Evolutionary conservation across 2,888 invertebrate genomes (phyloP).

Genomic region (Amiota communis): DNA sequence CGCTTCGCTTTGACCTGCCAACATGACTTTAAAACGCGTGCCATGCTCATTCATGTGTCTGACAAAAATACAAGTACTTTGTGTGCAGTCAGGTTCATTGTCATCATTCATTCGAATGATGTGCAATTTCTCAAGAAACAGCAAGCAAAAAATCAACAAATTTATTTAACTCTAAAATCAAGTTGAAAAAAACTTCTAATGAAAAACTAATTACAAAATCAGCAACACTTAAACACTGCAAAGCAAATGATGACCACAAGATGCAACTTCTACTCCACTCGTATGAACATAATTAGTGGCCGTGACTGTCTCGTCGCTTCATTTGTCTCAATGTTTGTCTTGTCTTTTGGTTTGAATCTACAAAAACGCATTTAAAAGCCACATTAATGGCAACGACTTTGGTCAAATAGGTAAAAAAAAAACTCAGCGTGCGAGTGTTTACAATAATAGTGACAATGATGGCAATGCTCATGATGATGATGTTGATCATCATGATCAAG

Average conservation of each 20-base stretch:
- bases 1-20: slow-evolving; percentile 37
- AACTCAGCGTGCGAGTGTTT: slow-evolving; percentile 61
- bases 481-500: slow-evolving; percentile 18
- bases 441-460: slow-evolving; percentile 36
- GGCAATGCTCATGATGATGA: slow-evolving; percentile 31
- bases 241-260: no score
- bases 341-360: no score
- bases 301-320: no score
- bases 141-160: not conserved
- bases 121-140: not conserved
- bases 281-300: slow-evolving; percentile 15
- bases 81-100: slow-evolving; percentile 28
- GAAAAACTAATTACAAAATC: slow-evolving; percentile 68
- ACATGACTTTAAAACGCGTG: slow-evolving; percentile 20
- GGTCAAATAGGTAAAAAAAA: slow-evolving; percentile 66
- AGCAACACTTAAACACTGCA: slow-evolving; percentile 60
- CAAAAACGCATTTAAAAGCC: slow-evolving; percentile 71
- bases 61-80: not conserved
- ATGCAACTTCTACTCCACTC: no score
- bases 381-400: slow-evolving; percentile 70
- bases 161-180: not conserved
- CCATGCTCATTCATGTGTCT: not conserved
- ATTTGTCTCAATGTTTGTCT: no score
- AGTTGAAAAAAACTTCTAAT: slow-evolving; percentile 55
- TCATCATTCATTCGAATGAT: not conserved